Evolutionary conservation across 2,113 vertebrate genomes (phyloP), one percentile per base, ranked within the genome.

Genomic region (Ceuthmochares aereus): DNA sequence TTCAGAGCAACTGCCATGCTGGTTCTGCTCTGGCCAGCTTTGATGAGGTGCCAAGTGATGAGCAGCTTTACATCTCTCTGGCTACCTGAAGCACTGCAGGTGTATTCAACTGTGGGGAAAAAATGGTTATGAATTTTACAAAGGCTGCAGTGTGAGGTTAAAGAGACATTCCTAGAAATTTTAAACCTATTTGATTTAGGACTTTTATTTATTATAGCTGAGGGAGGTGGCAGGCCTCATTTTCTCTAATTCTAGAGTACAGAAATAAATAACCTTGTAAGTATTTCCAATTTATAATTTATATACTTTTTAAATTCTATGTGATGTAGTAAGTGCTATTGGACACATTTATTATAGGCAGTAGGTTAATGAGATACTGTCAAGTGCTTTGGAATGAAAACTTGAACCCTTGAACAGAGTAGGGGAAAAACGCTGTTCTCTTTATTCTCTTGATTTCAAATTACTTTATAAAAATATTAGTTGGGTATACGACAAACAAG

Each of bases 351-450:
- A 90, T 96, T 96, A 93, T 2, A 84, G 84, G 79, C 68, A 93
- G 68, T 43, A 25, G 64, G 85, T 70, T 96, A 96, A 95, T 88
- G 85, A 94, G 75, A 74, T 70, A 60, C 82, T 93, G 92, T 90
- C 82, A 81, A 77, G 64, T 22, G 73, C 26, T 81, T 89, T 93
- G 79, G 72, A 90, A 86, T 64, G 72, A 78, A 90, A 94, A 34
- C 58, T 19, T 4, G 0, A 83, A 51, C 55, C 14, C 47, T 73
- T 73, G 19, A 2, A 30, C 47, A 13, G 36, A 80, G 15, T 23
- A 25, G 23, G 4, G 19, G 17, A 54, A 47, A 66, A 51, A 47
- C n/a, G n/a, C n/a, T n/a, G 3, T 62, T 80, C 19, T 34, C 16
- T 93, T 76, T 68, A 55, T 64, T 87, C 25, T 72, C 47, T 62